A percentile compares a stretch with the other conserved stretches of the same genome.
Evolutionary conservation across 2,113 vertebrate species (phyloP).

Genomic region (Prinia subflava): DNA sequence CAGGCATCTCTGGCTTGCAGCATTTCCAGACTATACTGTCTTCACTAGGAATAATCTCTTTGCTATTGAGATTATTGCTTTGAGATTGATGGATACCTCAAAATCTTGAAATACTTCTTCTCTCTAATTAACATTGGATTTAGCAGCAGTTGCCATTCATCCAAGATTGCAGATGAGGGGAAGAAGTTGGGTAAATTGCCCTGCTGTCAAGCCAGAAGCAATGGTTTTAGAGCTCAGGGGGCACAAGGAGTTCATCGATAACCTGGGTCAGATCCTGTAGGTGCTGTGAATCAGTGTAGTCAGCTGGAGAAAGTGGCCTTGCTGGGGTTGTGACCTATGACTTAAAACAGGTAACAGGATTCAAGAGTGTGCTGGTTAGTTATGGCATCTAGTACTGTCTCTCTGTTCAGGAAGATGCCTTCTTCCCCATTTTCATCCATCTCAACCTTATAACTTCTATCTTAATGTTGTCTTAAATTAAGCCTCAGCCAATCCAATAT

Average conservation of each 20-base stretch:
- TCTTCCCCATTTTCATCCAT: background rate
- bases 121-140: background rate
- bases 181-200: background rate
- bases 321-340: background rate
- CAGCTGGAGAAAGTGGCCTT: background rate
- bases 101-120: background rate
- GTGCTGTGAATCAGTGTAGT: background rate
- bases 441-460: background rate
- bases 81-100: background rate
- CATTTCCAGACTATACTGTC: background rate
- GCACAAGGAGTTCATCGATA: rapidly evolving
- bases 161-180: background rate
- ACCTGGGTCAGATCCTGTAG: background rate
- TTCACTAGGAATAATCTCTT: background rate
- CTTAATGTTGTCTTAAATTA: background rate
- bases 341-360: background rate
- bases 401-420: background rate
- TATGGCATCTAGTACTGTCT: background rate
- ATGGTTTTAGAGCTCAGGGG: background rate
- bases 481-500: background rate
- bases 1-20: background rate
- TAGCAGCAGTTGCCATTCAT: background rate
- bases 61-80: too few species aligned
- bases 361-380: background rate
- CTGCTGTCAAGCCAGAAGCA: background rate